Evolutionary conservation across 1,140 invertebrate genomes (phyloP).

Genomic region (Dreissena polymorpha): DNA sequence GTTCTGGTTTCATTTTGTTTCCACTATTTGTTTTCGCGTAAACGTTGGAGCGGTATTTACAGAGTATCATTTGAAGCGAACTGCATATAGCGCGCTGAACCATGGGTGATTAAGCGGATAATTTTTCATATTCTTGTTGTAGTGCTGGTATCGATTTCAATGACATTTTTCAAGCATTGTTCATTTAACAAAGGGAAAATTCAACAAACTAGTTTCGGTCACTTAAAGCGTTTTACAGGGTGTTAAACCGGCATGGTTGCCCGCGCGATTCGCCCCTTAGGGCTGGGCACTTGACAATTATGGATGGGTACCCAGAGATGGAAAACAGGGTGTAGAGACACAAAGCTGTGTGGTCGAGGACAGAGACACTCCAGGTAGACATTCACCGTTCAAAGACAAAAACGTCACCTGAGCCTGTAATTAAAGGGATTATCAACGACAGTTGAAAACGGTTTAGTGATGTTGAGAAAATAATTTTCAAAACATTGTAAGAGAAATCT

Average conservation of each 20-base stretch:
- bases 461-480: no score
- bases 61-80: no score
- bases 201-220: constrained; percentile 3
- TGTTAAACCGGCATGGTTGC: no score
- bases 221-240: no score
- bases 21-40: no score
- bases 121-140: constrained; percentile 50
- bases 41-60: no score
- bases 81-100: constrained; percentile 20
- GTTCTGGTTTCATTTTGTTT: no score
- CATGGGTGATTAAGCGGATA: constrained; percentile 39
- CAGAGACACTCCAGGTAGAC: constrained; percentile 23
- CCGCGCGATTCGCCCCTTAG: background rate
- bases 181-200: constrained; percentile 23
- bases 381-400: constrained; percentile 45
- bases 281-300: constrained; percentile 43
- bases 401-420: constrained; percentile 35
- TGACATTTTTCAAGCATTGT: constrained; percentile 11
- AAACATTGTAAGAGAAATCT: no score
- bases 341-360: constrained; percentile 28
- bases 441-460: background rate
- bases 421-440: constrained; percentile 9
- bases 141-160: constrained; percentile 29
- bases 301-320: constrained; percentile 32
- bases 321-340: no score